Conservation (phyloP, 2,113 vertebrate species). For the Craseonycteris thonglongyai region DNA sequence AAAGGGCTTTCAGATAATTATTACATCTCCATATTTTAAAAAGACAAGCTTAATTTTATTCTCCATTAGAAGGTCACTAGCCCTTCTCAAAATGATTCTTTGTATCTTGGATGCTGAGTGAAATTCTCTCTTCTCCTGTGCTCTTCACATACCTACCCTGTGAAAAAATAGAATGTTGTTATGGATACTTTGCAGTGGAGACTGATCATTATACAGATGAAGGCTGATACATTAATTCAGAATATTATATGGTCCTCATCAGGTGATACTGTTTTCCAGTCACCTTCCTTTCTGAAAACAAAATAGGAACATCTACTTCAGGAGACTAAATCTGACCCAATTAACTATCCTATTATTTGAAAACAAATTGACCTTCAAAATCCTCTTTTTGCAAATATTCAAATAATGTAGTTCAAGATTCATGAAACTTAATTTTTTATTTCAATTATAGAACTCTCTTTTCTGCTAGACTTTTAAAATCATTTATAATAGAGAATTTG, state of each 20-base stretch:
- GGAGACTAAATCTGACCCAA: neutral
- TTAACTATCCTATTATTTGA: neutral
- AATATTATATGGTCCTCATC: neutral
- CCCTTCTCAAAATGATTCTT: neutral
- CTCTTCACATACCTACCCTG: neutral
- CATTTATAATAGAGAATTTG: neutral
- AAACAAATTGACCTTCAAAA: neutral
- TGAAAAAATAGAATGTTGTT: neutral
- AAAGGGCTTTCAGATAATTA: neutral
- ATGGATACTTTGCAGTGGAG: neutral
- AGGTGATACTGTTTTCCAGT: neutral
- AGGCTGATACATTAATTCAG: neutral
- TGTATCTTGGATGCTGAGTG: neutral
- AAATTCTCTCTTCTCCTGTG: neutral
- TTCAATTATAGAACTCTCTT: neutral
- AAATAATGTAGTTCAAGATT: neutral
- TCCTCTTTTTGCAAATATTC: neutral
- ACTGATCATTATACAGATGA: neutral
- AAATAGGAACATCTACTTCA: neutral
- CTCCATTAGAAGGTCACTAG: neutral
- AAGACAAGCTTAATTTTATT: constrained; percentile 13
- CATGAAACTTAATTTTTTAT: too few relatives aligned
- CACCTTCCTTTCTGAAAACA: neutral
- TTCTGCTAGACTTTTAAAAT: neutral
- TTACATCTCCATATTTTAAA: neutral